Evolutionary conservation across 2,113 vertebrate species (phyloP), one percentile per base, ranked within the genome.

Genomic region (Cyrtonyx montezumae): DNA sequence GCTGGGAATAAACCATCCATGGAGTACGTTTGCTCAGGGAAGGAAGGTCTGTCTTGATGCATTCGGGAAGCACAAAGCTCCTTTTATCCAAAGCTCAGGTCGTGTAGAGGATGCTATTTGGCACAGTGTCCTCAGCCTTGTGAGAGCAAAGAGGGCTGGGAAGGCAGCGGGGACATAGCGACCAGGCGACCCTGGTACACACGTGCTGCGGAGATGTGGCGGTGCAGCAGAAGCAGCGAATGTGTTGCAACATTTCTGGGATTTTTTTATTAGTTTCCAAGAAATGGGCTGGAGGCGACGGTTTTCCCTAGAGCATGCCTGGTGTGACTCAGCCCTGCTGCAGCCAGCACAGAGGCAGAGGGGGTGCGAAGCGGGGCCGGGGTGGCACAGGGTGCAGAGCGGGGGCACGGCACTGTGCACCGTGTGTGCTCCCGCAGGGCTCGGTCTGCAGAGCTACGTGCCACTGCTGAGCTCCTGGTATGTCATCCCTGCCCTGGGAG

Each of bases 221-320:
- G 62, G 68, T 26, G 9, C 55, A 88, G 53, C 88, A 87, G 74
- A 81, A 77, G 65, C 4, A 83, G 46, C 20, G 8, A 70, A 14
- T 78, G 82, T 92, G 84, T 88, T 0, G 88, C 82, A 90, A 95
- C 36, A 25, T 68, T 78, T 87, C 79, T 78, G 87, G 45, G 65
- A 67, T 21, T n/a, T 55, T 79, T 32, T 15, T 43, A 91, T 88
- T 90, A 40, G 90, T 79, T 96, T 96, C 95, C 94, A 92, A 96
- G 94, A 94, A 95, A 90, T 18, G 76, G 87, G 82, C 79, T 95
- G 91, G 84, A 96, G 93, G 93, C 88, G 59, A 88, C 1, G 17
- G 34, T 94, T 96, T 84, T 79, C 79, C 79, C 83, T 74, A 46
- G 79, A 96, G 91, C 95, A 48, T 79, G 91, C 84, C 81, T 43